Conservation (phyloP, 2,888 invertebrate genomes). For the Desoria tigrina region DNA sequence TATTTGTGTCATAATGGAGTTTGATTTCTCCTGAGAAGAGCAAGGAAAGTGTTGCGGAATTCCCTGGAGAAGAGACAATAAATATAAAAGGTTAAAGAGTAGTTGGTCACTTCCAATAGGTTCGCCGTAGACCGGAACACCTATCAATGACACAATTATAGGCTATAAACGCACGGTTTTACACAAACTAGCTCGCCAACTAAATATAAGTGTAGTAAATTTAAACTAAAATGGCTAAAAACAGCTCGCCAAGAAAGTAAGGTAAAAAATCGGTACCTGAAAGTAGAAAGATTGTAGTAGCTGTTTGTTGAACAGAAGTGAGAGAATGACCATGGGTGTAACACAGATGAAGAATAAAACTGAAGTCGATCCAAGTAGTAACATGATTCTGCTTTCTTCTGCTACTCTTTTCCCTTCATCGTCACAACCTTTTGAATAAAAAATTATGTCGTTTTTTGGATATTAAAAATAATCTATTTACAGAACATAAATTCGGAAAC, state of each 20-base stretch:
- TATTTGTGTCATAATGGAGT: too few species aligned
- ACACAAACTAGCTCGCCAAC: too few species aligned
- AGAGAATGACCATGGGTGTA: conserved; percentile 71
- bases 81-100: conserved; percentile 76
- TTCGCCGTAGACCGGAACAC: conserved; percentile 72
- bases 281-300: conserved; percentile 46
- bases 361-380: conserved; percentile 64
- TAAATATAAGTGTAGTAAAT: too few species aligned
- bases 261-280: too few species aligned
- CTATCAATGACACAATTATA: conserved; percentile 56
- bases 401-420: conserved; percentile 69
- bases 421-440: too few species aligned
- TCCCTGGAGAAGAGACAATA: conserved; percentile 77
- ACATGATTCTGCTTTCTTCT: conserved; percentile 67
- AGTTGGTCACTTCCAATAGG: conserved; percentile 72
- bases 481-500: too few species aligned
- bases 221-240: too few species aligned
- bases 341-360: conserved; percentile 70
- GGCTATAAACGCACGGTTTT: too few species aligned
- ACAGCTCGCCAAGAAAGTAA: too few species aligned
- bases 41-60: conserved; percentile 69
- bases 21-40: too few species aligned
- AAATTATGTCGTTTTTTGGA: too few species aligned
- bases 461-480: too few species aligned
- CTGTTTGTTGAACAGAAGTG: conserved; percentile 66